phyloP scores from a whole-genome alignment of 2,888 invertebrate genomes.

The Atethmia centrago region DNA sequence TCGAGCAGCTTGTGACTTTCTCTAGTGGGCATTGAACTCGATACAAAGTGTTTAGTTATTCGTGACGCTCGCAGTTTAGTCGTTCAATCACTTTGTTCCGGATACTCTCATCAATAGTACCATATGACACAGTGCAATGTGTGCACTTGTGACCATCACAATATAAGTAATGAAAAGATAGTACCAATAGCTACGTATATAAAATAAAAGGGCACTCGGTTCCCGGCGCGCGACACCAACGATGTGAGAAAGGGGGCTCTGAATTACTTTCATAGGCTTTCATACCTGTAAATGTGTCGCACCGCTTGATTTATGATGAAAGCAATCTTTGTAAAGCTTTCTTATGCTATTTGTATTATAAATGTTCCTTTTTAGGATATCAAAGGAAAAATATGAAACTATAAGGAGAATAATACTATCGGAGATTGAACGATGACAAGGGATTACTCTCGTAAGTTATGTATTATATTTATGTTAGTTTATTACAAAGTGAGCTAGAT shows the following conservation, averaged over 20 bases:
- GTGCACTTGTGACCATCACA: no score
- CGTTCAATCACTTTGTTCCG: no score
- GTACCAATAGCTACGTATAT: no score
- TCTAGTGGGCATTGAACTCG: slow-evolving; percentile 1
- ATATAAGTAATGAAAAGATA: no score
- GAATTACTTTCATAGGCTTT: slow-evolving; percentile 38
- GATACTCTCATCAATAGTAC: no score
- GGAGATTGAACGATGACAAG: neutral
- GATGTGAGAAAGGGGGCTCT: neutral
- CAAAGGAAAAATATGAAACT: slow-evolving; percentile 5
- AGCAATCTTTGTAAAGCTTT: slow-evolving; percentile 39
- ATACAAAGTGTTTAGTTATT: neutral
- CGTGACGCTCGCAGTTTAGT: neutral
- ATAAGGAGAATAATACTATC: neutral
- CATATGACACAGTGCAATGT: no score
- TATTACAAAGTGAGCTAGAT: no score
- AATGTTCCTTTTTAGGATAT: slow-evolving; percentile 25
- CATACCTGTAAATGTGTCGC: slow-evolving; percentile 49
- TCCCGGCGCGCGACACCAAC: neutral
- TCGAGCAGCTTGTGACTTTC: neutral
- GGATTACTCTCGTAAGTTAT: no score
- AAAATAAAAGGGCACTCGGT: neutral
- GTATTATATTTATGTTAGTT: no score
- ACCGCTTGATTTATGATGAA: slow-evolving; percentile 43
- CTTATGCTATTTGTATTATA: slow-evolving; percentile 26